Conservation (phyloP, 2,888 invertebrate species). For the Barypeithes pellucidus region DNA sequence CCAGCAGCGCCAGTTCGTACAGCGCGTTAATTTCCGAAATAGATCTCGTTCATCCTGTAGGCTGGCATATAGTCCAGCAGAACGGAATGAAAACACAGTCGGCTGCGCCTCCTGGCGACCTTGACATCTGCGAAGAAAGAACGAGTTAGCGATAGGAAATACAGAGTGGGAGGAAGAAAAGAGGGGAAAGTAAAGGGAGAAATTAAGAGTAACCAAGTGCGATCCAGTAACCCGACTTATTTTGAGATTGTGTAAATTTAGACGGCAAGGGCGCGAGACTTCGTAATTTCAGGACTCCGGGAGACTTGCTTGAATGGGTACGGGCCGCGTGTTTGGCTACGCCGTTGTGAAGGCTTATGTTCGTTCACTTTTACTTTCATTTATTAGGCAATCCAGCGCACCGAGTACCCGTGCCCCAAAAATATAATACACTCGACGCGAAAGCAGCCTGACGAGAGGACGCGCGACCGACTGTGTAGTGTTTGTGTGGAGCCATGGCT, state of each 20-base stretch:
- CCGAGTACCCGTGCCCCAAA: conserved; percentile 70
- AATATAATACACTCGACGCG: conserved; percentile 69
- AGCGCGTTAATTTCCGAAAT: conserved; percentile 61
- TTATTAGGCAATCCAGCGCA: conserved; percentile 70
- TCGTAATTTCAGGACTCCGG: conserved; percentile 58
- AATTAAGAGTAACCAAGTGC: conserved; percentile 70
- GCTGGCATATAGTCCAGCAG: conserved; percentile 60
- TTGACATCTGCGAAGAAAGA: conserved; percentile 70
- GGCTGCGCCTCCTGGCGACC: conserved; percentile 67
- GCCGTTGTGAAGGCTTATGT: conserved; percentile 63
- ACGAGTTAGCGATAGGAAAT: conserved; percentile 69
- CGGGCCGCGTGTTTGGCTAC: conserved; percentile 55
- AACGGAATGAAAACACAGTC: conserved; percentile 57
- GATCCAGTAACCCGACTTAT: conserved; percentile 67
- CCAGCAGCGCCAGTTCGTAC: conserved; percentile 55
- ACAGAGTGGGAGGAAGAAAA: conserved; percentile 69
- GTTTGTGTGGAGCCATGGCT: conserved; percentile 67
- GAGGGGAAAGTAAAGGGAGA: conserved; percentile 72
- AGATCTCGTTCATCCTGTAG: conserved; percentile 59
- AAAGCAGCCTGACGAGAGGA: conserved; percentile 60
- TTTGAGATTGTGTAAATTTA: conserved; percentile 64
- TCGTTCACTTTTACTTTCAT: conserved; percentile 73
- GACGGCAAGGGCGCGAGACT: conserved; percentile 49
- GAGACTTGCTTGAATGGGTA: conserved; percentile 61
- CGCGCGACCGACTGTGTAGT: conserved; percentile 58